Evolutionary conservation across 1,140 invertebrate genomes (phyloP).

Genomic region (Temnothorax longispinosus): DNA sequence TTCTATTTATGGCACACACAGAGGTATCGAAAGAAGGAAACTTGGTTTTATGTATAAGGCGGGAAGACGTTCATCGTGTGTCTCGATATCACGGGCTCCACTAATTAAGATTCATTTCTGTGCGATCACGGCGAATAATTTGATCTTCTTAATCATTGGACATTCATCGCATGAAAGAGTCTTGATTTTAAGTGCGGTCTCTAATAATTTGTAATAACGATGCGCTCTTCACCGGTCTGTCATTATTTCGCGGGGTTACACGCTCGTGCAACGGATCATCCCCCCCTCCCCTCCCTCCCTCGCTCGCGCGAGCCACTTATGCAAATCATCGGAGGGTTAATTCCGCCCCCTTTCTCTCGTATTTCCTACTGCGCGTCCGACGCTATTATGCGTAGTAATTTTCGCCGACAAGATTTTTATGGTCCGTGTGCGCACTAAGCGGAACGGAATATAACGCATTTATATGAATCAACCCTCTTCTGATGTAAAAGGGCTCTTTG

Average conservation of each 20-base stretch:
- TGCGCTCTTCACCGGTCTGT: constrained; percentile 78
- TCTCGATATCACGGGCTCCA: constrained; percentile 71
- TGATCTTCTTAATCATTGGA: constrained; percentile 84
- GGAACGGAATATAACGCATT: constrained; percentile 47
- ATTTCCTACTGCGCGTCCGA: constrained; percentile 26
- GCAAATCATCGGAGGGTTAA: constrained; percentile 81
- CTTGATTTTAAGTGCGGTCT: constrained; percentile 85
- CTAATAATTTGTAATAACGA: constrained; percentile 85
- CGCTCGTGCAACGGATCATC: constrained; percentile 70
- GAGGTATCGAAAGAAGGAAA: constrained; percentile 14
- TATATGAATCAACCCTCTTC: constrained; percentile 9
- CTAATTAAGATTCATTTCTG: constrained; percentile 82
- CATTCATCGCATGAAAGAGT: constrained; percentile 85
- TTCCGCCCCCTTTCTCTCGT: constrained; percentile 71
- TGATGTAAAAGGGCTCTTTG: constrained; percentile 16
- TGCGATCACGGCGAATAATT: constrained; percentile 80
- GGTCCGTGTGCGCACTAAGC: constrained; percentile 17
- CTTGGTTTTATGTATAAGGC: constrained; percentile 62
- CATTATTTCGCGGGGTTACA: constrained; percentile 76
- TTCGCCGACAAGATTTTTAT: constrained; percentile 50
- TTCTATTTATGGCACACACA: constrained; percentile 16
- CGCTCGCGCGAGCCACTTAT: constrained; percentile 79
- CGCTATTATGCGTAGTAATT: constrained; percentile 51
- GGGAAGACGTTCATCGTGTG: constrained; percentile 60
- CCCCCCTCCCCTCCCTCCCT: neutral